Conservation (phyloP, 2,888 invertebrate species). For the Vesta saturnalis region DNA sequence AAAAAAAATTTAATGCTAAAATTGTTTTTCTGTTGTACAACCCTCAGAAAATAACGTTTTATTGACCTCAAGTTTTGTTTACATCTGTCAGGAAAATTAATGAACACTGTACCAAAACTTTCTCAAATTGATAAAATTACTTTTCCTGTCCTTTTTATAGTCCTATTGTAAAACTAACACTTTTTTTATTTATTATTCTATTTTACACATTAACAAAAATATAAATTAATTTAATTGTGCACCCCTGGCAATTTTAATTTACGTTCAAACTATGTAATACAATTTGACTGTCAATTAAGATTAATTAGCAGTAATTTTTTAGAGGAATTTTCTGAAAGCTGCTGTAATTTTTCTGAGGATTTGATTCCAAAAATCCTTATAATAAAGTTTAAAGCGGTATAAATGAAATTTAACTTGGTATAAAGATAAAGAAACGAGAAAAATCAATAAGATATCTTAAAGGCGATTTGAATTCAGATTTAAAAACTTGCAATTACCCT, state of each 20-base stretch:
- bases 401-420: not conserved
- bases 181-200: not conserved
- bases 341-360: not conserved
- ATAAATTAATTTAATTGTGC: too few species aligned
- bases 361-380: not conserved
- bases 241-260: too few species aligned
- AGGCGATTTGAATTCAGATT: too few species aligned
- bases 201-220: too few species aligned
- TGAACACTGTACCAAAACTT: not conserved
- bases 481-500: too few species aligned
- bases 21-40: slow-evolving; percentile 1
- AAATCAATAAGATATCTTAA: too few species aligned
- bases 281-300: not conserved
- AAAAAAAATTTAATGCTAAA: not conserved
- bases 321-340: too few species aligned
- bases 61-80: not conserved
- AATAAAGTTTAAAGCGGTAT: too few species aligned
- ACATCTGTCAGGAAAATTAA: slow-evolving; percentile 1
- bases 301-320: not conserved
- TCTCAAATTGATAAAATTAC: slow-evolving; percentile 1
- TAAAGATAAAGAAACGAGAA: not conserved
- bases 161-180: not conserved
- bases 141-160: not conserved
- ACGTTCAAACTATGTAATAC: too few species aligned
- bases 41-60: not conserved